Percentiles rank a stretch among this genome's conserved stretches.
Evolutionary conservation across 2,113 vertebrate species (phyloP).

Genomic region (Emberiza fucata): DNA sequence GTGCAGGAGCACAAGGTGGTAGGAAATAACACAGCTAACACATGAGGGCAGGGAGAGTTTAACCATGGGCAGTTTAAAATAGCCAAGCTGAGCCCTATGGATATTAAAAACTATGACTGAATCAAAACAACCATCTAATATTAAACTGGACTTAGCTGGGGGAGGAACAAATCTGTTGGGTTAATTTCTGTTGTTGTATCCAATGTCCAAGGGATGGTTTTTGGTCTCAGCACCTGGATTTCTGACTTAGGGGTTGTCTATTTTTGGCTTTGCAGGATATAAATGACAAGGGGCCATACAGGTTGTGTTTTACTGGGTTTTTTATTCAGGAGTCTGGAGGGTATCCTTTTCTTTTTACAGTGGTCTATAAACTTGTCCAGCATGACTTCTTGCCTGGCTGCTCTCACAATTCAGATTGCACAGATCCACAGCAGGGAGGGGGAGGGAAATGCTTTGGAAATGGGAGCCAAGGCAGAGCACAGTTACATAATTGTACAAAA

Average conservation of each 20-base stretch:
- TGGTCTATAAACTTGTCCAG: background rate
- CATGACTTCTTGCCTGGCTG: background rate
- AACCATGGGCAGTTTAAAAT: constrained; percentile 46
- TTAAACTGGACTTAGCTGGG: constrained; percentile 26
- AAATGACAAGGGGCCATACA: background rate
- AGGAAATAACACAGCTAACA: constrained; percentile 46
- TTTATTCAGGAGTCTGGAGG: background rate
- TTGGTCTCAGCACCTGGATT: background rate
- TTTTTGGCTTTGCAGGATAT: background rate
- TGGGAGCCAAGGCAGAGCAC: background rate
- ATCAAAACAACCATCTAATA: constrained; percentile 44
- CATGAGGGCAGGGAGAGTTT: constrained; percentile 45
- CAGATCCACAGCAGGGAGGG: background rate
- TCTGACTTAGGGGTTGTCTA: background rate
- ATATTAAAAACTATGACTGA: constrained; percentile 64
- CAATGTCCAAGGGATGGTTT: background rate
- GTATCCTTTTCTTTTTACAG: background rate
- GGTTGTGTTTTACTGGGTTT: background rate
- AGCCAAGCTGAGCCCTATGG: constrained; percentile 50
- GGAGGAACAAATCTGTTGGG: background rate
- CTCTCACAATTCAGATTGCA: background rate
- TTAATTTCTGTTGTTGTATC: background rate
- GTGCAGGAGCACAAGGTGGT: background rate
- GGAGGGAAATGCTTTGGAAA: background rate
- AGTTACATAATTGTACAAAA: constrained; percentile 53